phyloP scores from a whole-genome alignment of 2,797 vertebrate species.

The Sebastes itinus region DNA sequence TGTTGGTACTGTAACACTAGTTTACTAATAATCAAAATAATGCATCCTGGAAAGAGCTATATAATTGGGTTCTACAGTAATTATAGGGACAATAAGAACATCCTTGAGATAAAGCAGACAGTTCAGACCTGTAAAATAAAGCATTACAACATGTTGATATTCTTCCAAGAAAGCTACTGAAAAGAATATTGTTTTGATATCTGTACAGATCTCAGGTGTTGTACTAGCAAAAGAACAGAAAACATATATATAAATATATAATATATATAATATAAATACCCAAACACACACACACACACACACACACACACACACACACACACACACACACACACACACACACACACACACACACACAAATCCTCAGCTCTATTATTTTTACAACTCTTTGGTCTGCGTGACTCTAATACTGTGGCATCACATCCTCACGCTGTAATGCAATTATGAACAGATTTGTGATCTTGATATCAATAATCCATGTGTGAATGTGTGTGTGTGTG shows the following conservation, averaged over 20 bases:
- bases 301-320: too few species aligned
- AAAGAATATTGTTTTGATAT: not conserved
- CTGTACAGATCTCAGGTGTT: not conserved
- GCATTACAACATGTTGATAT: not conserved
- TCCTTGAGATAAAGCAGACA: not conserved
- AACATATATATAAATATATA: too few species aligned
- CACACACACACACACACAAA: not conserved
- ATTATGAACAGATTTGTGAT: conserved; percentile 59
- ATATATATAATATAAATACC: too few species aligned
- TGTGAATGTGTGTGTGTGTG: not conserved
- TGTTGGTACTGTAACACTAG: not conserved
- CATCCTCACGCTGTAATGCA: conserved; percentile 49
- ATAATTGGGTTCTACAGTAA: not conserved
- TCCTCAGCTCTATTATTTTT: conserved; percentile 36
- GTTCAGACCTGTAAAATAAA: not conserved
- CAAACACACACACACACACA: too few species aligned
- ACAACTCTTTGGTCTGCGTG: conserved; percentile 35
- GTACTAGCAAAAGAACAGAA: not conserved
- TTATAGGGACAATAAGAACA: not conserved
- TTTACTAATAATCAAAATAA: not conserved
- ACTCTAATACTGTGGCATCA: conserved; percentile 31
- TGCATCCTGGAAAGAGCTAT: not conserved
- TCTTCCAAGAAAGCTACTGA: not conserved
- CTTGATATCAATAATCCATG: conserved; percentile 51
- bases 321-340: too few species aligned